Conservation (phyloP, 1,140 invertebrate species). For the Heliconius congener region DNA sequence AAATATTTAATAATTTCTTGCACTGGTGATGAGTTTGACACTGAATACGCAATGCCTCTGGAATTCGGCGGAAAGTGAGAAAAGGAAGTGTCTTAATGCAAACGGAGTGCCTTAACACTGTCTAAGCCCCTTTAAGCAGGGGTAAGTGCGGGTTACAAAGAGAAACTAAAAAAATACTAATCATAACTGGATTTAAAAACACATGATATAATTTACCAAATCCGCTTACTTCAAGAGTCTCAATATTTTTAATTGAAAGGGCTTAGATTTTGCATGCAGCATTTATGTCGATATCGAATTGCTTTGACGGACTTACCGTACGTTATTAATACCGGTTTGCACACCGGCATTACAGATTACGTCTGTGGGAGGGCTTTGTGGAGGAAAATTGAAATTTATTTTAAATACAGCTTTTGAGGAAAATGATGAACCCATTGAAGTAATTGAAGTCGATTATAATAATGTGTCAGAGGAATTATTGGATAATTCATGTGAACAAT, state of each 20-base stretch:
- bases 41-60: too few species aligned
- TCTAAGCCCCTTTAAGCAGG: too few species aligned
- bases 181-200: neutral
- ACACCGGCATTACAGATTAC: slow-evolving; percentile 48
- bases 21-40: too few species aligned
- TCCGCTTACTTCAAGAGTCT: slow-evolving; percentile 26
- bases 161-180: neutral
- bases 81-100: too few species aligned
- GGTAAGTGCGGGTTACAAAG: too few species aligned
- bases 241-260: slow-evolving; percentile 31
- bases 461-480: neutral
- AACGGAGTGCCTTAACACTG: too few species aligned
- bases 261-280: slow-evolving; percentile 17
- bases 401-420: slow-evolving; percentile 37
- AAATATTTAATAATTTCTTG: too few species aligned
- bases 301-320: slow-evolving; percentile 19
- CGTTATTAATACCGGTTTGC: slow-evolving; percentile 54
- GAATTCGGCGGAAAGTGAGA: too few species aligned
- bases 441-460: neutral
- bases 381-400: slow-evolving; percentile 33
- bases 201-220: slow-evolving; percentile 17
- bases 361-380: slow-evolving; percentile 23
- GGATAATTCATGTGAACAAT: neutral
- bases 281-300: slow-evolving; percentile 16
- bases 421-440: slow-evolving; percentile 18